Conservation (phyloP, 2,888 invertebrate genomes). For the Spialia ferax region DNA sequence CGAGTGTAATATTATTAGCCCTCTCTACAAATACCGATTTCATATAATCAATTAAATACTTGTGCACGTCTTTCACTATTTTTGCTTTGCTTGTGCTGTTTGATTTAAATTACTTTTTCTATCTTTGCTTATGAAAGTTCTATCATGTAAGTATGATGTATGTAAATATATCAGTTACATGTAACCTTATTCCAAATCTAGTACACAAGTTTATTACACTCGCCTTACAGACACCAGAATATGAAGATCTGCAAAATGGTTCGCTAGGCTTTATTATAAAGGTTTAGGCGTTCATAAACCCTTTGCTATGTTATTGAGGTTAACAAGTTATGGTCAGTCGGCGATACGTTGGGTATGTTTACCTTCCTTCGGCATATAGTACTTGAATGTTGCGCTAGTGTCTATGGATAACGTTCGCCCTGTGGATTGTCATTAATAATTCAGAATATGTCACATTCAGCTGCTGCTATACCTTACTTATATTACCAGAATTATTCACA, state of each 20-base stretch:
- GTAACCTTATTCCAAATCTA: neutral
- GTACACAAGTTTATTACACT: constrained; percentile 15
- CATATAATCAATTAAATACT: neutral
- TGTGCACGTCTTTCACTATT: neutral
- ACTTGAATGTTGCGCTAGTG: constrained; percentile 78
- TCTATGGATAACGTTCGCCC: constrained; percentile 83
- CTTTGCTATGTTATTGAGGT: constrained; percentile 80
- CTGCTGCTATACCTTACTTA: constrained; percentile 7
- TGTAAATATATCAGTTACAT: no score
- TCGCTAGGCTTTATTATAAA: constrained; percentile 54
- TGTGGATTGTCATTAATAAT: constrained; percentile 74
- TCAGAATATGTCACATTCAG: constrained; percentile 49
- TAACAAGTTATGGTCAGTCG: constrained; percentile 77
- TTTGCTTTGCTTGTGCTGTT: neutral
- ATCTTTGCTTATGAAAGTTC: no score
- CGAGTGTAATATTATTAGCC: constrained; percentile 25
- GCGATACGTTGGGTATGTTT: constrained; percentile 68
- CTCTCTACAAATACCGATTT: neutral
- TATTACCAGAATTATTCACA: neutral
- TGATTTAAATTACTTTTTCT: no score
- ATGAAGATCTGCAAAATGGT: constrained; percentile 52
- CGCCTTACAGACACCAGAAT: constrained; percentile 46
- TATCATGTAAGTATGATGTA: no score
- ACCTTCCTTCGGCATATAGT: constrained; percentile 84
- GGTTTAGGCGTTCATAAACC: constrained; percentile 80